Conservation (phyloP, 1,140 invertebrate genomes). For the Zaprionus lachaisei region DNA sequence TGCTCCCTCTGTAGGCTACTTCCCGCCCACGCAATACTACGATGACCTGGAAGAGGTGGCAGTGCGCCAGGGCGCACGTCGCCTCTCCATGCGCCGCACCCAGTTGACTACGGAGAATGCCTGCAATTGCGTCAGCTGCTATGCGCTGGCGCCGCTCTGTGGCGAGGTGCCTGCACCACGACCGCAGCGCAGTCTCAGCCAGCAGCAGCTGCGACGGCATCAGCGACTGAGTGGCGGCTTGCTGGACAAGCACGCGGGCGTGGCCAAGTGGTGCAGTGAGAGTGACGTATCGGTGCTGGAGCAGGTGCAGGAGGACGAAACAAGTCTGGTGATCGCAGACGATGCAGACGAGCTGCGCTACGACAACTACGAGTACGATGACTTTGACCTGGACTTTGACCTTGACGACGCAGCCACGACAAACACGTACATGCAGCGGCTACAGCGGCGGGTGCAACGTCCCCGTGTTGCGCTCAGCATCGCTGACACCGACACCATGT, state of each 20-base stretch:
- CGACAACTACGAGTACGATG: slow-evolving; percentile 72
- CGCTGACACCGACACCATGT: slow-evolving; percentile 53
- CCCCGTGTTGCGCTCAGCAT: slow-evolving; percentile 25
- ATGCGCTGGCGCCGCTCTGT: slow-evolving; percentile 76
- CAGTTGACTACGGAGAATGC: slow-evolving; percentile 27
- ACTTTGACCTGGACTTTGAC: slow-evolving; percentile 75
- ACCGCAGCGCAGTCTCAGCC: slow-evolving; percentile 74
- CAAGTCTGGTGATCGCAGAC: neutral
- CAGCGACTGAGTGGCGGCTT: slow-evolving; percentile 71
- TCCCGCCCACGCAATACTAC: slow-evolving; percentile 50
- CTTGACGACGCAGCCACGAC: slow-evolving; percentile 47
- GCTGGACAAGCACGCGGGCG: slow-evolving; percentile 45
- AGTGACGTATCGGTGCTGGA: slow-evolving; percentile 80
- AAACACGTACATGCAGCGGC: slow-evolving; percentile 38
- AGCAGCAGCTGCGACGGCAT: slow-evolving; percentile 76
- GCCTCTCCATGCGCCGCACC: slow-evolving; percentile 57
- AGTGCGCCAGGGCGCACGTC: slow-evolving; percentile 53
- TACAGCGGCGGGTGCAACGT: slow-evolving; percentile 24
- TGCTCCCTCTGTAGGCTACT: slow-evolving; percentile 24
- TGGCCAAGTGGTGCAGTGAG: slow-evolving; percentile 83
- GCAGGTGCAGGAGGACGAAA: slow-evolving; percentile 56
- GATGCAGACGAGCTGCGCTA: slow-evolving; percentile 49
- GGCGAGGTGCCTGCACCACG: slow-evolving; percentile 68
- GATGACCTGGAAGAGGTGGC: slow-evolving; percentile 67
- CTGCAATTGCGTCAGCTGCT: slow-evolving; percentile 81